A percentile compares a stretch with the other conserved stretches of the same genome.
These are phyloP conservation scores for Philonicus albiceps DNA, from an alignment of 2,888 invertebrate species.

Conservation along the genomic window DNA sequence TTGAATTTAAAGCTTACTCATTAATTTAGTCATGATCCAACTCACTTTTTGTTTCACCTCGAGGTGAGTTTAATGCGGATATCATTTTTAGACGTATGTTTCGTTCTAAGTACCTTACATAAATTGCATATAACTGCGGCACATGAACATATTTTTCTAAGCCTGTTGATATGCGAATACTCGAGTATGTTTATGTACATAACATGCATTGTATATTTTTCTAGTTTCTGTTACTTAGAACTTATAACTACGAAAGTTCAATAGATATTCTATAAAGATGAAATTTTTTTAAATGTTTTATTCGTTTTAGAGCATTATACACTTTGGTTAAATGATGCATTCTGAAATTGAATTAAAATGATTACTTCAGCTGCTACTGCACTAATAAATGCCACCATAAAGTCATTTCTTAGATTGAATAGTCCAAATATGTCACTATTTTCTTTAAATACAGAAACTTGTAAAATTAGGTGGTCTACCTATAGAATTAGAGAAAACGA, in stretches of 20 bases:
- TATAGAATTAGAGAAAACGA: background rate
- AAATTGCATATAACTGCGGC: background rate
- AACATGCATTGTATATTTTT: no score
- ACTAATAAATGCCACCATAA: background rate
- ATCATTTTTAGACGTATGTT: slow-evolving; percentile 46
- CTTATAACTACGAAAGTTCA: no score
- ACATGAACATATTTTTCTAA: background rate
- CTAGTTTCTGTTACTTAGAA: background rate
- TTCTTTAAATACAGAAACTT: background rate
- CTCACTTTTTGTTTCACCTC: slow-evolving; percentile 47
- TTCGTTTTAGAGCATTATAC: background rate
- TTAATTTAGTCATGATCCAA: slow-evolving; percentile 35
- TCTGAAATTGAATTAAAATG: background rate
- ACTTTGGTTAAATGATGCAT: background rate
- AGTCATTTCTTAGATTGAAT: background rate
- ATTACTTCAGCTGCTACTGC: background rate
- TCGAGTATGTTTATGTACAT: background rate
- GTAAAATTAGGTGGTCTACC: background rate
- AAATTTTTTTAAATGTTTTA: no score
- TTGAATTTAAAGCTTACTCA: background rate
- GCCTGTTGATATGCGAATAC: background rate
- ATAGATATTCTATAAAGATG: no score
- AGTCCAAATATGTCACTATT: background rate
- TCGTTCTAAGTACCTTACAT: background rate
- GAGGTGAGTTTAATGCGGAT: slow-evolving; percentile 47